A percentile compares a stretch with the other conserved stretches of the same genome.
phyloP scores from a whole-genome alignment of 2,113 vertebrate species.

The Myiopsitta monachus region DNA sequence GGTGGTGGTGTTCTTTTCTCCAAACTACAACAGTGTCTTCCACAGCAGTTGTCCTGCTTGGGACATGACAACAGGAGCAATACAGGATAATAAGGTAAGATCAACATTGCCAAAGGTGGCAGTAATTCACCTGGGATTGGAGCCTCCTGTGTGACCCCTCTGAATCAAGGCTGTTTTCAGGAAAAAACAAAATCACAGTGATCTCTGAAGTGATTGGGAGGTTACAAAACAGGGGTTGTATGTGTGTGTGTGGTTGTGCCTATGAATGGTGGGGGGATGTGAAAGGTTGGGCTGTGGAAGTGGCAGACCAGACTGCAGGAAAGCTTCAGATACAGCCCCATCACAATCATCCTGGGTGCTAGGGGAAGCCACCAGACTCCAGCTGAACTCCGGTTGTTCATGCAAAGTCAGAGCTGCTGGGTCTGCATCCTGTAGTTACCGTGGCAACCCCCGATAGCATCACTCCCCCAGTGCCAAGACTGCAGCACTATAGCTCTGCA shows the following conservation, averaged over 20 bases:
- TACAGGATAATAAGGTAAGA: not conserved
- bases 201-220: not conserved
- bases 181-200: too few relatives aligned
- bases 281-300: not conserved
- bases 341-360: not conserved
- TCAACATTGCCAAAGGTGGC: not conserved
- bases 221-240: not conserved
- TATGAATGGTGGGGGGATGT: accelerated
- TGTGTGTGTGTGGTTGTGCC: accelerated
- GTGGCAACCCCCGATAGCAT: slow-evolving; percentile 19
- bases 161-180: not conserved
- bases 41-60: not conserved
- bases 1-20: not conserved
- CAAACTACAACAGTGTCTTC: not conserved
- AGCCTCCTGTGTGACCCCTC: not conserved
- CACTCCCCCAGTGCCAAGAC: not conserved
- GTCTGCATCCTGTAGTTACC: slow-evolving; percentile 13
- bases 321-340: not conserved
- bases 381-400: not conserved
- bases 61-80: accelerated
- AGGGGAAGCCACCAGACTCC: not conserved
- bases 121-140: not conserved
- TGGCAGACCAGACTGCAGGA: accelerated
- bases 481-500: slow-evolving; percentile 7
- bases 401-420: slow-evolving; percentile 30